phyloP scores from a whole-genome alignment of 1,140 invertebrate genomes.

The Whitmania pigra region DNA sequence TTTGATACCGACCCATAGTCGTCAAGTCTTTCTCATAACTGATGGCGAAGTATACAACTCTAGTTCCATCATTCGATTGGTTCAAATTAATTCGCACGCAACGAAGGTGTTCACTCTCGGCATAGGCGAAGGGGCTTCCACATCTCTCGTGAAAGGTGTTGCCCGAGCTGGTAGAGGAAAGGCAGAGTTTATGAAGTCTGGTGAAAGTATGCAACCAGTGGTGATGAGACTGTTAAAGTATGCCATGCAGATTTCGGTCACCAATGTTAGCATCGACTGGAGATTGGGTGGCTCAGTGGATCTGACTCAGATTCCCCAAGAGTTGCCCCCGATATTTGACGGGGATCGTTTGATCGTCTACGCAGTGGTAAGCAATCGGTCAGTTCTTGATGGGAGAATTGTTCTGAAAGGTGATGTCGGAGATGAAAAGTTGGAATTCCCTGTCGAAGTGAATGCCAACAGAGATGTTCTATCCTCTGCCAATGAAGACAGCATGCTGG shows the following conservation, averaged over 20 bases:
- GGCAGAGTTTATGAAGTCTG: conserved; percentile 35
- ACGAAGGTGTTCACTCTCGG: conserved; percentile 39
- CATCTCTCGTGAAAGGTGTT: conserved; percentile 38
- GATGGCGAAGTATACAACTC: conserved; percentile 39
- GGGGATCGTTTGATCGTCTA: conserved; percentile 26
- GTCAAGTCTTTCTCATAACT: conserved; percentile 40
- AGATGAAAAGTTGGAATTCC: not conserved
- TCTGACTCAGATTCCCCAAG: conserved; percentile 15
- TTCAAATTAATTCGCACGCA: conserved; percentile 31
- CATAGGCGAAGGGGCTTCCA: conserved; percentile 36
- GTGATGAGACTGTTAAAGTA: conserved; percentile 33
- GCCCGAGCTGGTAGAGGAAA: conserved; percentile 37
- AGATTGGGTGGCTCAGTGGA: conserved; percentile 21
- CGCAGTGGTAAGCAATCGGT: conserved; percentile 17
- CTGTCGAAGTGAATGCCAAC: not conserved
- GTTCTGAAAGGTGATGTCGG: conserved; percentile 12
- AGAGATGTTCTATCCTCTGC: conserved; percentile 1
- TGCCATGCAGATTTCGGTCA: conserved; percentile 37
- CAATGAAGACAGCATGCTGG: not conserved
- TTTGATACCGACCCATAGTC: conserved; percentile 31
- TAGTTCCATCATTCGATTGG: conserved; percentile 32
- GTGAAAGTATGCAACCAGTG: conserved; percentile 33
- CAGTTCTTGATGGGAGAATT: conserved; percentile 1
- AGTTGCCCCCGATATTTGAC: conserved; percentile 27
- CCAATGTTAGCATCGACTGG: conserved; percentile 29